Conservation (phyloP, 2,888 invertebrate genomes). For the Campaea margaritaria region DNA sequence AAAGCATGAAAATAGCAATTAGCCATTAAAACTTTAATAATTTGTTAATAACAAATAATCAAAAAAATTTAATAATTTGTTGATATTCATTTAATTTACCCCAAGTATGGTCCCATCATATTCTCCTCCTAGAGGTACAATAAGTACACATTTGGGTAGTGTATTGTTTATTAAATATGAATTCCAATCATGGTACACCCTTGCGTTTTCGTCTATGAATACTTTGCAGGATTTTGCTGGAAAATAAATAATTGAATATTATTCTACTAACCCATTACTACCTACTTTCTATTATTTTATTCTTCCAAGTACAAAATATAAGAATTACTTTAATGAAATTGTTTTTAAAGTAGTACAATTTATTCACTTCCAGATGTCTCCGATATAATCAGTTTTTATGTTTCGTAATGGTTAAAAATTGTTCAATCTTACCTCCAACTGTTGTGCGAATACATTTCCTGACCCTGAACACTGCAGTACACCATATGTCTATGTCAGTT, state of each 20-base stretch:
- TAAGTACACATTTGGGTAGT: slow-evolving; percentile 80
- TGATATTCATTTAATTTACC: slow-evolving; percentile 48
- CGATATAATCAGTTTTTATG: no score
- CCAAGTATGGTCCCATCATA: slow-evolving; percentile 69
- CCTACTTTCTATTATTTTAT: no score
- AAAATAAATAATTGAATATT: slow-evolving; percentile 35
- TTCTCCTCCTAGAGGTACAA: slow-evolving; percentile 83
- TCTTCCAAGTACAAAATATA: no score
- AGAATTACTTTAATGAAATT: no score
- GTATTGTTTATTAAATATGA: slow-evolving; percentile 82
- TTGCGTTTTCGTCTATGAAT: slow-evolving; percentile 75
- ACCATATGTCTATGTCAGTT: slow-evolving; percentile 71
- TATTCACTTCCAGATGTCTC: no score
- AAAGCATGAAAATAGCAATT: no score
- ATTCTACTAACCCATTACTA: not conserved
- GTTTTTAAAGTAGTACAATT: no score
- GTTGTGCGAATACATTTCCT: slow-evolving; percentile 77
- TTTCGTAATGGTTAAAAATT: no score
- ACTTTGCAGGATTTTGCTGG: slow-evolving; percentile 73
- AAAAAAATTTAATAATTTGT: not conserved
- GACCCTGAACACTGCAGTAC: slow-evolving; percentile 74
- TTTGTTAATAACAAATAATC: no score
- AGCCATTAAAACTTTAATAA: no score
- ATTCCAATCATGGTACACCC: slow-evolving; percentile 84
- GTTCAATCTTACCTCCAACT: slow-evolving; percentile 62